Percentiles rank a stretch among this genome's conserved stretches.
Evolutionary conservation across 2,888 invertebrate species (phyloP).

Genomic region (Formica aserva): DNA sequence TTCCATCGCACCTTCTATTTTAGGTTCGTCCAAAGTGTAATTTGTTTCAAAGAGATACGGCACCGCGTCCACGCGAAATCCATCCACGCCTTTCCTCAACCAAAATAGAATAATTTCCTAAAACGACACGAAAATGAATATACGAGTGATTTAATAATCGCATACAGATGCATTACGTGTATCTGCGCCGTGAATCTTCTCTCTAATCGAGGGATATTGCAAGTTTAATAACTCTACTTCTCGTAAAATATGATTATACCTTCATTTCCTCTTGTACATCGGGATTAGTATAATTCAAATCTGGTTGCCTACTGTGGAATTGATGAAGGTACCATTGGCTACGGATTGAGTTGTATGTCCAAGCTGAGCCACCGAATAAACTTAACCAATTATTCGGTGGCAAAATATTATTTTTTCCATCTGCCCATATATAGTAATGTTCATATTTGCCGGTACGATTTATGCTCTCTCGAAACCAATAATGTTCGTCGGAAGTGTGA

Average conservation of each 20-base stretch:
- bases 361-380: slow-evolving; percentile 87
- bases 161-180: neutral
- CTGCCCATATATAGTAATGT: slow-evolving; percentile 87
- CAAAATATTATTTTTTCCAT: slow-evolving; percentile 67
- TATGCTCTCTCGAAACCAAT: slow-evolving; percentile 87
- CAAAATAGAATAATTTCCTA: slow-evolving; percentile 91
- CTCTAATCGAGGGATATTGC: neutral
- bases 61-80: slow-evolving; percentile 94
- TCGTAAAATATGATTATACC: slow-evolving; percentile 71
- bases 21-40: slow-evolving; percentile 87
- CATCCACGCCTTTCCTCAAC: slow-evolving; percentile 94
- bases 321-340: slow-evolving; percentile 87
- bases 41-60: slow-evolving; percentile 89
- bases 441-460: slow-evolving; percentile 81
- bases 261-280: slow-evolving; percentile 82
- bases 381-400: slow-evolving; percentile 87
- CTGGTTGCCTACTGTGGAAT: slow-evolving; percentile 87
- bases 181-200: neutral
- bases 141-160: neutral
- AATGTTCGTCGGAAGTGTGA: slow-evolving; percentile 86
- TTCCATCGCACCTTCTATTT: slow-evolving; percentile 83
- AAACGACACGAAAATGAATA: neutral
- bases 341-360: slow-evolving; percentile 85
- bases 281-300: slow-evolving; percentile 87
- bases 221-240: neutral